Percentiles rank a stretch among this genome's conserved stretches.
These are phyloP conservation scores for Delia radicum DNA, from an alignment of 1,140 invertebrate species.

Conservation along the genomic window DNA sequence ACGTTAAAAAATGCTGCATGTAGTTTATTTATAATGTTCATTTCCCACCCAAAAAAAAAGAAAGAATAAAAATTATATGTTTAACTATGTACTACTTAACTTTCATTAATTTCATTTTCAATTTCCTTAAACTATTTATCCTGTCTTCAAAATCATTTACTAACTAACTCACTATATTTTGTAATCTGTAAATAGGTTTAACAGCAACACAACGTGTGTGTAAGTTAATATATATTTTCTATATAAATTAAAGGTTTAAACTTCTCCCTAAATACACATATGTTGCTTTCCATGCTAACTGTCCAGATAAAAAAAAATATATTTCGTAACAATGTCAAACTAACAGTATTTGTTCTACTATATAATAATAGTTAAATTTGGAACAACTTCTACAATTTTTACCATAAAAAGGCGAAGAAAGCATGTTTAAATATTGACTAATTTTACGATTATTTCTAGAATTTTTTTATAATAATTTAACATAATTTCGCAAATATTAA, in stretches of 20 bases:
- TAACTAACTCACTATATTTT: not conserved
- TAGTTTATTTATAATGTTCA: too few relatives aligned
- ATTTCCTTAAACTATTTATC: not conserved
- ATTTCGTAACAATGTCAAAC: too few relatives aligned
- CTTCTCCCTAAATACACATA: not conserved
- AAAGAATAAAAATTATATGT: not conserved
- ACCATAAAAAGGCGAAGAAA: too few relatives aligned
- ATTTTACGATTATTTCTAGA: too few relatives aligned
- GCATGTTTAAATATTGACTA: too few relatives aligned
- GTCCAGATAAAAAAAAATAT: too few relatives aligned
- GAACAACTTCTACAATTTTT: too few relatives aligned
- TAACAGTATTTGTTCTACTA: too few relatives aligned
- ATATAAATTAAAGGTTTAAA: not conserved
- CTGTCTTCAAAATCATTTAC: not conserved
- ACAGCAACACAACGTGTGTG: not conserved
- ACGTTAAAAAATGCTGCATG: not conserved
- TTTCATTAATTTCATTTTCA: conserved; percentile 8
- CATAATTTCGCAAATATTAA: too few relatives aligned
- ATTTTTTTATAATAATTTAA: too few relatives aligned
- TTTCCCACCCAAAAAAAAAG: not conserved
- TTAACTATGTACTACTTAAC: not conserved
- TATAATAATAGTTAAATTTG: too few relatives aligned
- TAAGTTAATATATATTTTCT: not conserved
- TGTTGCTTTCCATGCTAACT: not conserved
- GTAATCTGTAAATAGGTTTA: too few relatives aligned